Conservation (phyloP, 2,113 vertebrate species). For the Tupaia chinensis region DNA sequence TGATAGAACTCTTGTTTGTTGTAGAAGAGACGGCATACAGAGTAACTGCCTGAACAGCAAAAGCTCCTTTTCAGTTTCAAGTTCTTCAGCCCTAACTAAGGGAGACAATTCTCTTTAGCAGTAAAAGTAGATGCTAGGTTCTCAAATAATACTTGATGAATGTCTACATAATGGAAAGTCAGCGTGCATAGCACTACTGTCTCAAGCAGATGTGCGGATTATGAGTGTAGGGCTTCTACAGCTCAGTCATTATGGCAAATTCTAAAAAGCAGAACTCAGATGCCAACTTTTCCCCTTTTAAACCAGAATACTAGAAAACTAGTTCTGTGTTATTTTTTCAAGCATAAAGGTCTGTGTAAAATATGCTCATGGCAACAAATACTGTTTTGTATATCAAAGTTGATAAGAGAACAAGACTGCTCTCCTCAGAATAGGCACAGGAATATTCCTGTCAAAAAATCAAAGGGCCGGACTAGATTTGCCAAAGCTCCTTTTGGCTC, state of each 20-base stretch:
- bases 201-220: background rate
- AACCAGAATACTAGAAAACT: background rate
- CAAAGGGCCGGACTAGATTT: constrained; percentile 59
- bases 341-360: constrained; percentile 32
- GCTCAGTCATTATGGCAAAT: background rate
- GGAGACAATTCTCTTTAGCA: background rate
- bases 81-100: background rate
- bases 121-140: constrained; percentile 50
- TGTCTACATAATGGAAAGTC: constrained; percentile 31
- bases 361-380: background rate
- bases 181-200: background rate
- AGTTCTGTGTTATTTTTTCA: constrained; percentile 22
- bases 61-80: constrained; percentile 2
- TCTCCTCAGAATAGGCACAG: background rate
- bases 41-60: background rate
- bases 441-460: constrained; percentile 66
- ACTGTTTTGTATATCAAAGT: constrained; percentile 43
- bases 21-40: background rate
- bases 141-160: constrained; percentile 49
- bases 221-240: background rate
- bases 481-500: constrained; percentile 14
- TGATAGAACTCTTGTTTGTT: background rate
- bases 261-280: constrained; percentile 6
- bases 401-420: constrained; percentile 15
- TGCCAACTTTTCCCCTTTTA: background rate